phyloP scores from a whole-genome alignment of 2,797 vertebrate genomes.

The Poeciliopsis paucimaculata region DNA sequence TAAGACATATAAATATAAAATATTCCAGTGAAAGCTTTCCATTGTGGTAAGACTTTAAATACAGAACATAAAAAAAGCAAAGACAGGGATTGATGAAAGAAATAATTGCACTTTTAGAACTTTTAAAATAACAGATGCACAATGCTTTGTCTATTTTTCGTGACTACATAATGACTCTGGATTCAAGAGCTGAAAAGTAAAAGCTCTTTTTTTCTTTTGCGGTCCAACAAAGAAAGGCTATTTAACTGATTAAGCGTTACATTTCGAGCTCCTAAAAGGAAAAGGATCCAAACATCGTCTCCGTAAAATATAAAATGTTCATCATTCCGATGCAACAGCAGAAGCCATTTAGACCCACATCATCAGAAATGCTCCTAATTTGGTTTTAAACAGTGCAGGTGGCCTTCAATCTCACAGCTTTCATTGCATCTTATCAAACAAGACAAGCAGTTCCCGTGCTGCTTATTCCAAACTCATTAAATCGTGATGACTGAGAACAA shows the following conservation, averaged over 20 bases:
- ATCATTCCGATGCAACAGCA: neutral
- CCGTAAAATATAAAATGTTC: neutral
- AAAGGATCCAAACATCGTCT: neutral
- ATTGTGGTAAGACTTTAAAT: neutral
- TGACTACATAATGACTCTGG: neutral
- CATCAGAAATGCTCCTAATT: neutral
- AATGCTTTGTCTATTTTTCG: neutral
- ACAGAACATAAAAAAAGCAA: constrained; percentile 2
- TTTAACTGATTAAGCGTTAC: neutral
- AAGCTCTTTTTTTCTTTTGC: neutral
- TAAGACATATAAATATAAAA: neutral
- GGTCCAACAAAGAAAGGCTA: neutral
- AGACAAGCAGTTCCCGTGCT: neutral
- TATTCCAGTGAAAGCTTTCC: neutral
- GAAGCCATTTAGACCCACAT: neutral
- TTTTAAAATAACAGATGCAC: neutral
- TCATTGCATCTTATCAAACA: constrained; percentile 4
- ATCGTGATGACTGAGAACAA: constrained; percentile 1
- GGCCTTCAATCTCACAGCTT: neutral
- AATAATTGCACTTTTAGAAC: neutral
- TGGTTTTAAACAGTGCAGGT: neutral
- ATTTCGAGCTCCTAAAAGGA: neutral
- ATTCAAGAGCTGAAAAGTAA: neutral
- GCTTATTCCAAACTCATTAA: neutral
- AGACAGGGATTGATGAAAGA: neutral